phyloP scores from a whole-genome alignment of 2,797 vertebrate species.

The Pitangus sulphuratus region DNA sequence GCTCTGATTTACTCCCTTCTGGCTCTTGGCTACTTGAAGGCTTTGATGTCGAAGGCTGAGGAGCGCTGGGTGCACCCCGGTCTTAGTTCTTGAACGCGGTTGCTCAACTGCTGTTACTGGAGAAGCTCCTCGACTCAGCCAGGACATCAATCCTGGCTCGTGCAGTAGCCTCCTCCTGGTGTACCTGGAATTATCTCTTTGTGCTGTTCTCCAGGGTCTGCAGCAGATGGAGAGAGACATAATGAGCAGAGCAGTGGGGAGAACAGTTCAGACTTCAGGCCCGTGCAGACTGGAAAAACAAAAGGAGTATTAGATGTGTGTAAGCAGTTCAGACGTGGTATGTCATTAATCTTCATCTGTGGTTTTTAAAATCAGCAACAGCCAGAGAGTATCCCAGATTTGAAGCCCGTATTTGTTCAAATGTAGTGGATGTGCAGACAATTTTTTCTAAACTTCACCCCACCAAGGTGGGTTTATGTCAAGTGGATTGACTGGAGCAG shows the following conservation, averaged over 20 bases:
- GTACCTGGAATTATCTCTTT: background rate
- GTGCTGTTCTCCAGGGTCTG: background rate
- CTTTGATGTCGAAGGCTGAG: background rate
- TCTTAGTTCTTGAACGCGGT: fast-evolving
- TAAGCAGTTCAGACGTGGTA: background rate
- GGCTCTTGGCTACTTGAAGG: background rate
- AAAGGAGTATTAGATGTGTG: background rate
- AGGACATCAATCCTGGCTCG: background rate
- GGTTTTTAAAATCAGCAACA: constrained; percentile 39
- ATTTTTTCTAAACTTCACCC: background rate
- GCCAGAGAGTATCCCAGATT: background rate
- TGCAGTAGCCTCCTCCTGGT: background rate
- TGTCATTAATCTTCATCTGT: constrained; percentile 27
- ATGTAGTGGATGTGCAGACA: background rate
- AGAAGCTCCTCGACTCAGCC: background rate
- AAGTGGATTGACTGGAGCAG: background rate
- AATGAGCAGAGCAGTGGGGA: background rate
- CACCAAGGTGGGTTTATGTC: background rate
- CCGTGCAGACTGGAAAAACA: background rate
- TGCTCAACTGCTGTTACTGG: background rate
- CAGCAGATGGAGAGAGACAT: background rate
- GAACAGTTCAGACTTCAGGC: background rate
- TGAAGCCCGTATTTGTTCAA: background rate
- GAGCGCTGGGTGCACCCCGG: background rate
- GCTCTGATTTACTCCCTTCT: background rate